Evolutionary conservation across 2,888 invertebrate species (phyloP), one percentile per base, ranked within the genome.

Genomic region (Pachliopta kotzebuea): DNA sequence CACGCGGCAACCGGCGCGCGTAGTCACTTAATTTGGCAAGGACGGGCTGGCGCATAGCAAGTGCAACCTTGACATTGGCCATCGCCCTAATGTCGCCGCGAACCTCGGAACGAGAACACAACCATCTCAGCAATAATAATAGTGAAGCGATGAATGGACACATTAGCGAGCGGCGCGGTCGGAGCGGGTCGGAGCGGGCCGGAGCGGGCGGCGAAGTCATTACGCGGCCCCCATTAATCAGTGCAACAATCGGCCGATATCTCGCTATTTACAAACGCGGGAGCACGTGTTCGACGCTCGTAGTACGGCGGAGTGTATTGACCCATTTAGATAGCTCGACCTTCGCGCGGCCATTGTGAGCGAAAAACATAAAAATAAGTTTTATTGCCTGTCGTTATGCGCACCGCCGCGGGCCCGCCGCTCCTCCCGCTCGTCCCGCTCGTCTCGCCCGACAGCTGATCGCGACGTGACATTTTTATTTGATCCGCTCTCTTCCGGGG

Each of bases 281-380:
- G 88, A 89, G 89, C 90, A 90, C 90, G 90, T 90, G 90, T 84
- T 87, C 86, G 74, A 80, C 80, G 88, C 86, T 85, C 90, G 90
- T 90, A 90, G 85, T 90, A 90, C 90, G 85, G 18, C 83, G 76
- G 89, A 89, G 91, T 90, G 90, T 90, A 90, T 90, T 91, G 91
- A 91, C 91, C 91, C 90, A 91, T 91, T 91, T 91, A 91, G 91
- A 90, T 90, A 91, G 89, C 87, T 88, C 91, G 91, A 91, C 91
- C 90, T 90, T 91, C 91, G 87, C 89, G 88, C 90, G 90, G 89
- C 89, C 90, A 91, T 91, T 91, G 91, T 91, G 87, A 90, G 90
- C 90, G 90, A 90, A 90, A 90, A 90, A 90, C 91, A 90, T 91
- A 91, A 91, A 91, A 91, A 90, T 90, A 91, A 90, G 90, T 91